Evolutionary conservation across 1,140 invertebrate genomes (phyloP).

Genomic region (Lordiphosa mommai): DNA sequence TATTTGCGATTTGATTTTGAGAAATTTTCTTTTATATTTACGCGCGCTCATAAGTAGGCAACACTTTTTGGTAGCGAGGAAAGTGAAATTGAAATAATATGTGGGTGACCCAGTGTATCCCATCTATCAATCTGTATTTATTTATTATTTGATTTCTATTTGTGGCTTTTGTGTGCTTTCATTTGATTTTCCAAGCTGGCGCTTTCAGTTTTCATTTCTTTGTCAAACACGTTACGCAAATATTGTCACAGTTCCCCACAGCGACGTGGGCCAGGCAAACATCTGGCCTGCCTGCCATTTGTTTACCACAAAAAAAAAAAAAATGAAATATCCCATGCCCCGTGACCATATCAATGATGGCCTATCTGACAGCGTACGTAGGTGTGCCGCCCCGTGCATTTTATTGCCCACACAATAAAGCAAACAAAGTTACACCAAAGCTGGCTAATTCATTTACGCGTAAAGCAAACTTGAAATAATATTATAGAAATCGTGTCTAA

Average conservation of each 20-base stretch:
- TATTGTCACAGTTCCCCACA: slow-evolving; percentile 68
- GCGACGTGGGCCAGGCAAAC: slow-evolving; percentile 63
- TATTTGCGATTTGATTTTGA: too few relatives aligned
- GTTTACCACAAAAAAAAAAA: slow-evolving; percentile 15
- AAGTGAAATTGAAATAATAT: not conserved
- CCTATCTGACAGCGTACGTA: slow-evolving; percentile 2
- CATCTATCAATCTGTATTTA: slow-evolving; percentile 31
- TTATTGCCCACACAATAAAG: slow-evolving; percentile 7
- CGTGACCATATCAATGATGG: slow-evolving; percentile 9
- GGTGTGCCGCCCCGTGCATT: not conserved
- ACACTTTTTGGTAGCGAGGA: slow-evolving; percentile 1
- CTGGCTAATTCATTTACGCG: not conserved
- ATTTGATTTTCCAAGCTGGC: slow-evolving; percentile 77
- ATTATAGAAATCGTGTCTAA: too few relatives aligned
- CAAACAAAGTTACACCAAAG: not conserved
- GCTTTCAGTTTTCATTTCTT: slow-evolving; percentile 78
- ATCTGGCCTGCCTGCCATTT: slow-evolving; percentile 42
- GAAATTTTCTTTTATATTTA: too few relatives aligned
- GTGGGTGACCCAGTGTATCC: slow-evolving; percentile 2
- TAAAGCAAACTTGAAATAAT: not conserved
- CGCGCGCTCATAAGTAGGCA: not conserved
- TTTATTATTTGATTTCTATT: slow-evolving; percentile 31
- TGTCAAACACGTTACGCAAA: slow-evolving; percentile 78
- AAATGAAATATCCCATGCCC: not conserved
- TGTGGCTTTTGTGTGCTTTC: slow-evolving; percentile 42